Evolutionary conservation across 2,113 vertebrate species (phyloP), one percentile per base, ranked within the genome.

Genomic region (Todiramphus saurophagus): DNA sequence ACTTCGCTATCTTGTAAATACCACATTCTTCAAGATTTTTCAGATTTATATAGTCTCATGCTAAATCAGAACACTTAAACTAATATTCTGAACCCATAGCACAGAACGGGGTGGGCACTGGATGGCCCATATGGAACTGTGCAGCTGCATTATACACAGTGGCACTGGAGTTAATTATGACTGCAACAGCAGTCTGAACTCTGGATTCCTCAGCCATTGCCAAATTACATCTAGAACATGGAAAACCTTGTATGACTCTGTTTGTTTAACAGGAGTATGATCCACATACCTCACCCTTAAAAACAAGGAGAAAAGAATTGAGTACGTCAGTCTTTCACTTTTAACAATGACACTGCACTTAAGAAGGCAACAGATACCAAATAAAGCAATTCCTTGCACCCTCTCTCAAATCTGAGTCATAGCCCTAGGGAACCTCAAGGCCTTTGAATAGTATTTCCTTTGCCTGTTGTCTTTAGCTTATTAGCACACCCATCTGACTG

Each of bases 371-470:
- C 24, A 50, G 75, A 93, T 68, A 95, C 90, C 93, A 96, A 95
- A 95, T 87, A 95, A 96, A 97, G 93, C 53, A 92, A 94, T 94
- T 92, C 72, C 83, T 95, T 37, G 80, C 86, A 92, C 96, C 87
- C 72, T 90, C 84, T 70, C 75, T 83, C 87, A 92, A 96, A 89
- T 78, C 87, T 96, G 96, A 96, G 79, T 95, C 95, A 96, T 80
- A 93, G 82, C 84, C 68, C 67, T n/a, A 13, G 93, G 82, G 92
- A 96, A 96, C 13, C 67, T 88, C 88, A 25, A 69, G 79, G 90
- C 55, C 46, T 90, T 79, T 93, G 90, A 90, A 93, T 83, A 90
- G 68, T 27, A 90, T 85, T 97, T 95, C 88, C 96, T 93, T 43
- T 93, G 82, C 79, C 68, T 90, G 82, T 92, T 92, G 90, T 83